Conservation (phyloP, 2,113 vertebrate species). For the Lonchura striata region DNA sequence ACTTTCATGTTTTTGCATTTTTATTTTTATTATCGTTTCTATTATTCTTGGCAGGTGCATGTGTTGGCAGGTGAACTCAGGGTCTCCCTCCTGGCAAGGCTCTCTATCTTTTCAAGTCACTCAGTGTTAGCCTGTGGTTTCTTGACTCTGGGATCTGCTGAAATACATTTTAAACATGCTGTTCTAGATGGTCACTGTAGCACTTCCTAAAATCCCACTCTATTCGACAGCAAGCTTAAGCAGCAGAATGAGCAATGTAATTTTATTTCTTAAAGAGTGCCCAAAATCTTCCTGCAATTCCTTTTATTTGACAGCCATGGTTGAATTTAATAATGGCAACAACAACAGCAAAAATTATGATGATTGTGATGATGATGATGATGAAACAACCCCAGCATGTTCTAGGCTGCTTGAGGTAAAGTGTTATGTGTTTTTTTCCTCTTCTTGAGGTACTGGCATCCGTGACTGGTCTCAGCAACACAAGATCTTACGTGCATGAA, state of each 20-base stretch:
- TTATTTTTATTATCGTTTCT: constrained; percentile 46
- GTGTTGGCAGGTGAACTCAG: constrained; percentile 5
- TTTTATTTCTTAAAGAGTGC: constrained; percentile 15
- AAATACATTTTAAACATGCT: neutral
- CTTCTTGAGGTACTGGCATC: neutral
- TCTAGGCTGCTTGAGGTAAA: neutral
- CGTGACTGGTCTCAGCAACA: neutral
- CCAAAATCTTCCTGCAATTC: neutral
- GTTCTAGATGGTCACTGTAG: neutral
- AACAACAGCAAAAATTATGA: neutral
- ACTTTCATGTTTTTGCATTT: constrained; percentile 41
- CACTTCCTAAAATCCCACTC: neutral
- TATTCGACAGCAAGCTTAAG: neutral
- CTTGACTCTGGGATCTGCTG: neutral
- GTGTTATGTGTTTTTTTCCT: neutral
- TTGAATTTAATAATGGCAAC: neutral
- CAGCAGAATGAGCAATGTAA: neutral
- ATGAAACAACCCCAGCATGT: neutral
- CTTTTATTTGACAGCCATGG: neutral
- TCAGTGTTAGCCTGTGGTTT: neutral
- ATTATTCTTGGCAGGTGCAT: constrained; percentile 47
- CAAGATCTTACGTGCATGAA: neutral
- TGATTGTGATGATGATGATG: neutral
- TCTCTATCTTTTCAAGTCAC: neutral
- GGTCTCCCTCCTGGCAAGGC: neutral